Evolutionary conservation across 1,140 invertebrate species (phyloP), one percentile per base, ranked within the genome.

Genomic region (Pseudomyrmex cubaensis): DNA sequence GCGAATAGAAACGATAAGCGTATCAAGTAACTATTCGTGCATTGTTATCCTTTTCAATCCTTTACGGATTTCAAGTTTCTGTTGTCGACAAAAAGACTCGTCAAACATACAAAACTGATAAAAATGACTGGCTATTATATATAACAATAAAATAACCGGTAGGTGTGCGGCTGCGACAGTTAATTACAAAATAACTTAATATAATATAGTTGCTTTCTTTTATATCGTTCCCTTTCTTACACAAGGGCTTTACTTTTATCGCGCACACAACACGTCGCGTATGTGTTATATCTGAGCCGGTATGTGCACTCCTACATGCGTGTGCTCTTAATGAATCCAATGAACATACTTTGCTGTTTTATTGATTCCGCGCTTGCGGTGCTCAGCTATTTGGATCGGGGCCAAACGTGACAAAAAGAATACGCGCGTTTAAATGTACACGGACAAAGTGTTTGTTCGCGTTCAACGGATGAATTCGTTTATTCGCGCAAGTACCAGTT

Each of bases 361-460:
- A 88, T 88, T 74, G 87, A 88, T 88, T 85, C 86, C 80, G 76
- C 83, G 64, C 61, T 88, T 70, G 83, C 61, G 86, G 86, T 61
- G 22, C 54, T 48, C 66, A 48, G 3, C 70, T 88, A 76, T 88
- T 87, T 82, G 87, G 87, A 64, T 20, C 59, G 46, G n/a, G 70
- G 74, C 85, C 85, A 80, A 61, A 54, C 35, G 69, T 56, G 46
- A 25, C 56, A 57, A 84, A 84, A 84, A 87, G 70, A 72, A 70
- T 74, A 59, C 82, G 85, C 67, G 50, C 82, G 82, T 75, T 84
- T 61, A 74, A 75, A 59, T 35, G 63, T 67, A 83, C 56, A 78
- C 54, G 85, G 72, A 87, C 64, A 22, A 22, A 44, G 50, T 54
- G 86, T 66, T 52, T 63, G 63, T 87, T 87, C 85, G 35, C 35